Evolutionary conservation across 2,113 vertebrate species (phyloP), one percentile per base, ranked within the genome.

Genomic region (Oryzias celebensis): DNA sequence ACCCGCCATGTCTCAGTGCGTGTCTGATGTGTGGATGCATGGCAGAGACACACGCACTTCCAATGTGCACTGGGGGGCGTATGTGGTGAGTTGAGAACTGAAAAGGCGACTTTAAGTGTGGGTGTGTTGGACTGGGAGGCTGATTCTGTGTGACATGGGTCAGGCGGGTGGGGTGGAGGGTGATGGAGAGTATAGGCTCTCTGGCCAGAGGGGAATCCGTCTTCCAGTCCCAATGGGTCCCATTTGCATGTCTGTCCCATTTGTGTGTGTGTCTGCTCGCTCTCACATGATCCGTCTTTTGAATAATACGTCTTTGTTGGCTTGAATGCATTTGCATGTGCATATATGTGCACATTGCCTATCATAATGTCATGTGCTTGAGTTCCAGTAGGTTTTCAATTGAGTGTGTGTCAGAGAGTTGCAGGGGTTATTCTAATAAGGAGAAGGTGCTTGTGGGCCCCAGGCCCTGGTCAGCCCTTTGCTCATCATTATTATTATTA

Each of bases 141-240:
- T 90, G 85, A 88, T 90, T 85, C 74, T 77, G 75, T 86, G 75
- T 80, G 88, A 90, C 87, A 83, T 71, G 80, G 88, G 87, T 90
- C 87, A 87, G 77, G 68, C 71, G 75, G 85, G 62, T 62, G 48
- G 31, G 50, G 49, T 28, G 13, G 70, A 64, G 64, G 62, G 57
- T 74, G 79, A 73, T 76, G 65, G 64, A 70, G 78, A 62, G 66
- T 69, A 58, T 67, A 65, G 75, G 72, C 80, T 82, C 69, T 84
- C 41, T 90, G 88, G 84, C 85, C 87, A 88, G 87, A 87, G 88
- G 85, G 87, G 75, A 66, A 82, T 82, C 77, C 45, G 72, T 59
- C 23, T 61, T 73, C 76, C 51, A 41, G 57, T 85, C 81, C 83
- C 80, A 74, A 16, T 68, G 73, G 73, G 80, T 66, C 17, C 20